These are phyloP conservation scores for Morone chrysops DNA, from an alignment of 2,113 vertebrate genomes.

Conservation along the genomic window DNA sequence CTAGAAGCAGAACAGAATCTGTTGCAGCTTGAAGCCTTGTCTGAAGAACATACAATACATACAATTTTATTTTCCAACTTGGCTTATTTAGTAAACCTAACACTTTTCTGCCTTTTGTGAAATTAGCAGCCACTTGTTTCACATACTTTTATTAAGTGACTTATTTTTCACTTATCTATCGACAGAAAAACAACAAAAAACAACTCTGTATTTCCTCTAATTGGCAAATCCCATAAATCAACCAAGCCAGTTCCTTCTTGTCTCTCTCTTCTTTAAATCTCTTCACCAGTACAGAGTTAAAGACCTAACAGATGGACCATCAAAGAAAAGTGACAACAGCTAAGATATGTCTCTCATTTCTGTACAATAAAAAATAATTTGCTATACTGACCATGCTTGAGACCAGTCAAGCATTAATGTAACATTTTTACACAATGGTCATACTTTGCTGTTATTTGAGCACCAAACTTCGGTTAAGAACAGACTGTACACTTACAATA, in stretches of 20 bases:
- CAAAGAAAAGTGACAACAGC: slow-evolving; percentile 58
- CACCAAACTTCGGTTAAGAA: slow-evolving; percentile 61
- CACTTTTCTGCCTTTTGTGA: neutral
- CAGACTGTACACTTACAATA: slow-evolving; percentile 68
- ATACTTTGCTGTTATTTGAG: slow-evolving; percentile 64
- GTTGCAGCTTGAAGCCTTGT: slow-evolving; percentile 72
- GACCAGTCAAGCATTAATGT: slow-evolving; percentile 86
- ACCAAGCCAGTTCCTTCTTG: slow-evolving; percentile 10
- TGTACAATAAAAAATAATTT: slow-evolving; percentile 78
- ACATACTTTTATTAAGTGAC: neutral
- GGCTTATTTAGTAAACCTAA: slow-evolving; percentile 11
- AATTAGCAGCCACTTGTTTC: neutral
- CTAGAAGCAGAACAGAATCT: slow-evolving; percentile 63
- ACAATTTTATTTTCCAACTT: neutral
- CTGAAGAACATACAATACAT: slow-evolving; percentile 35
- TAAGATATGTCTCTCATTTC: slow-evolving; percentile 63
- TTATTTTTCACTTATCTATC: neutral
- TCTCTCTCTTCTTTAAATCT: slow-evolving; percentile 8
- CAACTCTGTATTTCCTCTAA: neutral
- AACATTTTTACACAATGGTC: slow-evolving; percentile 74
- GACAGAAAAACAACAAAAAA: neutral
- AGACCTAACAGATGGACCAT: slow-evolving; percentile 31
- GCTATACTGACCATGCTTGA: slow-evolving; percentile 80
- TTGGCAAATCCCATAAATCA: neutral
- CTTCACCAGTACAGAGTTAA: slow-evolving; percentile 33